Evolutionary conservation across 2,797 vertebrate species (phyloP), one percentile per base, ranked within the genome.

Genomic region (Hirundo rustica): DNA sequence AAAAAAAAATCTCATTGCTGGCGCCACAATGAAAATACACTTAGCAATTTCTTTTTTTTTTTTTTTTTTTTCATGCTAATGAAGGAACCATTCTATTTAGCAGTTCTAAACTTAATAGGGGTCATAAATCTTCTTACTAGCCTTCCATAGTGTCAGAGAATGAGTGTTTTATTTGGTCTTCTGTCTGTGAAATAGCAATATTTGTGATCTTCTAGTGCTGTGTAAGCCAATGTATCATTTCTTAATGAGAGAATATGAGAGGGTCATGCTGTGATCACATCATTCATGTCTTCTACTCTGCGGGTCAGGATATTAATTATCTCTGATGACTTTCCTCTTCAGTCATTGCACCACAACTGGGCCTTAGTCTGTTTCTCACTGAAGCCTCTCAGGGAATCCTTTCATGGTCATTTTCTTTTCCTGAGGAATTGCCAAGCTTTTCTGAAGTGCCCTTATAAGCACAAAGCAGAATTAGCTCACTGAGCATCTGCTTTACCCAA

Each of bases 191-290:
- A 94, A 75, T 23, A 82, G 58, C 77, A 87, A n/a, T 58, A 88
- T 89, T 82, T 77, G 77, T 71, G n/a, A 74, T 87, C 30, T 73
- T 61, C 66, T 64, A 50, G 73, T 66, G 57, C 21, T 55, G 16
- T 30, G 54, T 72, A 88, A 45, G 50, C 16, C 48, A 66, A 64
- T 85, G 44, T 27, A 60, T 94, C 70, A 87, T 58, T 80, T 83
- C 81, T 80, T 96, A 95, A 94, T 85, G 72, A 93, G 71, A 38
- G 25, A 87, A 81, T 66, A 57, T 38, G 40, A 96, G 76, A 88
- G 77, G 66, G 72, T 79, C 94, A 82, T 34, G 90, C 29, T 66
- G 66, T 47, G 85, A 89, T 61, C 36, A 73, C 93, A 94, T 94
- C 20, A 86, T 67, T 89, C 91, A 73, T 92, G 76, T 93, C 89